Conservation (phyloP, 53 echinoderm and acorn worm genomes). For the Holothuria scabra region DNA sequence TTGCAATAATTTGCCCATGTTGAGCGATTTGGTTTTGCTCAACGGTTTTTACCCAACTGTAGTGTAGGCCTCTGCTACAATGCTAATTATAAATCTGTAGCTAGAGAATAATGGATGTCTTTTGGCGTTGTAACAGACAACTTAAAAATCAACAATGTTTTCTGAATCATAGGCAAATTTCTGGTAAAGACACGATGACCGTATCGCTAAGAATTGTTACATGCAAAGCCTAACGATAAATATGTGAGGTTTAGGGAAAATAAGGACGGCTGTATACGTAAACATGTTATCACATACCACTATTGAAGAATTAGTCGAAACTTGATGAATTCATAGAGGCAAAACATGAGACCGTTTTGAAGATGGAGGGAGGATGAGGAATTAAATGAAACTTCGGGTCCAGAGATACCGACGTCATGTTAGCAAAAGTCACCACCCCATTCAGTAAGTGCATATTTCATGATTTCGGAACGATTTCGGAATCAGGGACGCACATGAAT, state of each 20-base stretch:
- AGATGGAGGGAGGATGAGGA: not conserved
- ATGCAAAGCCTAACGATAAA: slow-evolving; percentile 48
- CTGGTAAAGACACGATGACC: not conserved
- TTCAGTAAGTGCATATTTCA: not conserved
- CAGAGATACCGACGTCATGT: not conserved
- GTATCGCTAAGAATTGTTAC: not conserved
- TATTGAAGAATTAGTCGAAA: not conserved
- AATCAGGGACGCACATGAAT: slow-evolving; percentile 36
- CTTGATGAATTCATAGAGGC: not conserved
- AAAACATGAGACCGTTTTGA: not conserved
- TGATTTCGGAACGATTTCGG: slow-evolving; percentile 8
- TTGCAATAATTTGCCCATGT: too few relatives aligned
- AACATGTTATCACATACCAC: not conserved
- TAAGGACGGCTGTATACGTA: slow-evolving; percentile 39
- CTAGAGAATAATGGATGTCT: not conserved
- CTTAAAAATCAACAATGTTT: slow-evolving; percentile 61
- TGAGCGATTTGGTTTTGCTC: too few relatives aligned
- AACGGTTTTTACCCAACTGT: too few relatives aligned
- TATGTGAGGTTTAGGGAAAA: slow-evolving; percentile 40
- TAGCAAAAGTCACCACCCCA: not conserved
- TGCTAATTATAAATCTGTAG: slow-evolving; percentile 18
- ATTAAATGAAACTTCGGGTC: not conserved
- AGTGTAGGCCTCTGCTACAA: slow-evolving; percentile 45
- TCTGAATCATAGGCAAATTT: slow-evolving; percentile 37
- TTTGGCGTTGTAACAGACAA: slow-evolving; percentile 56